Base-by-base conservation (phyloP, 2,888 invertebrate species). In the Himalopsyche kuldschensis region DNA sequence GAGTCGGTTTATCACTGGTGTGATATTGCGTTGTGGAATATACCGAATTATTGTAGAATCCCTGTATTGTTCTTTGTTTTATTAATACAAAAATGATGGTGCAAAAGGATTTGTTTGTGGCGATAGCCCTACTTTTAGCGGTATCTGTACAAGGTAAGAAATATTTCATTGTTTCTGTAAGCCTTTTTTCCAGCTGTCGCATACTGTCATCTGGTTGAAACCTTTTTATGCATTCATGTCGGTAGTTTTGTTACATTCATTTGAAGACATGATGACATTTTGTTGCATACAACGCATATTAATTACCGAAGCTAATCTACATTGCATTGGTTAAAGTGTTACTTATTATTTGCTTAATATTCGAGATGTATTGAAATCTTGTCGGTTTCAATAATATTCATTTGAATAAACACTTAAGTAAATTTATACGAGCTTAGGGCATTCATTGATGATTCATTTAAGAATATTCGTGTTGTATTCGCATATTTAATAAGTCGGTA, bases 141-240 rank as follows among this genome's bases (percentile, higher is more conserved):
- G 77, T 47, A 30, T 80, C 77, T 11, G 80, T 76, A 15, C 77
- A 80, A 81, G 83, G 83, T 84, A 78, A 78, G 78, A 17, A 82
- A 75, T 75, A 41, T 41, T 41, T 41, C 15, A 15, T 41, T 41
- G 41, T 41, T n/a, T 69, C 30, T 20, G 20, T 1, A 69, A 69
- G 27, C 15, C 75, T n/a, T 75, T 75, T 75, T n/a, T 75, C 75
- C 31, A 75, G 75, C 75, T 75, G 75, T 75, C 27, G n/a, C n/a
- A 31, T 75, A 27, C 31, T 75, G 75, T 75, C 17, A 31, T 75
- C n/a, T 75, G 75, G 30, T 17, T 31, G 4, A 15, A 31, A 31
- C 31, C 30, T 32, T 31, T 75, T 31, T 75, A 8, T 31, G n/a
- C 32, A 24, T 75, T 75, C 3, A 30, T 24, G 17, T 17, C 20